Evolutionary conservation across 2,113 vertebrate genomes (phyloP).

Genomic region (Smithornis capensis): DNA sequence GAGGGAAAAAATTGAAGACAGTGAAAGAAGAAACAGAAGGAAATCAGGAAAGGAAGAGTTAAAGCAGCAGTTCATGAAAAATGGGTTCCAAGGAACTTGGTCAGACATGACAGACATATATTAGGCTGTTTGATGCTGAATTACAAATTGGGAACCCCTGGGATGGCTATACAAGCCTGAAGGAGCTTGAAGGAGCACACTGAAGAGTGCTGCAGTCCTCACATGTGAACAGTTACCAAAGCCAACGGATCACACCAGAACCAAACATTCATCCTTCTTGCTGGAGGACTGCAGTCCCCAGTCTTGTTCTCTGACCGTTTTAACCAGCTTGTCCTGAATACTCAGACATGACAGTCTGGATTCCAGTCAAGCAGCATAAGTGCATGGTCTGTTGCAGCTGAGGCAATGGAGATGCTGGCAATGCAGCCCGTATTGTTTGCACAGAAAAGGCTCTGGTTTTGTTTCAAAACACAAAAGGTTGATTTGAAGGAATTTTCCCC

Average conservation of each 20-base stretch:
- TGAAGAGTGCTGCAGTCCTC: not conserved
- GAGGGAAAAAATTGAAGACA: not conserved
- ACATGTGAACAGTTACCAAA: not conserved
- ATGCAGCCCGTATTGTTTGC: not conserved
- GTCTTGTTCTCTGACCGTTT: not conserved
- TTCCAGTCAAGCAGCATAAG: not conserved
- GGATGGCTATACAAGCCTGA: not conserved
- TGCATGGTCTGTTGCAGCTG: not conserved
- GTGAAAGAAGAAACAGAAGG: not conserved
- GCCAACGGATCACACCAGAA: not conserved
- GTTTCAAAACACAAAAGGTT: not conserved
- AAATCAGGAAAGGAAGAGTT: not conserved
- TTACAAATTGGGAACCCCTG: not conserved
- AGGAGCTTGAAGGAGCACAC: not conserved
- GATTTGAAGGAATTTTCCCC: not conserved
- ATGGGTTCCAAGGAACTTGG: not conserved
- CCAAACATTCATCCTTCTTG: not conserved
- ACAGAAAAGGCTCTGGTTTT: not conserved
- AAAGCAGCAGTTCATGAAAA: not conserved
- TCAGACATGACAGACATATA: not conserved
- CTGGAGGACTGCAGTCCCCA: not conserved
- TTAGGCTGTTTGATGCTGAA: not conserved
- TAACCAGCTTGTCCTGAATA: not conserved
- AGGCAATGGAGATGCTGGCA: conserved; percentile 4
- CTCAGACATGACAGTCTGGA: not conserved